phyloP scores from a whole-genome alignment of 2,797 vertebrate genomes.

The Lepilemur ruficaudatus region DNA sequence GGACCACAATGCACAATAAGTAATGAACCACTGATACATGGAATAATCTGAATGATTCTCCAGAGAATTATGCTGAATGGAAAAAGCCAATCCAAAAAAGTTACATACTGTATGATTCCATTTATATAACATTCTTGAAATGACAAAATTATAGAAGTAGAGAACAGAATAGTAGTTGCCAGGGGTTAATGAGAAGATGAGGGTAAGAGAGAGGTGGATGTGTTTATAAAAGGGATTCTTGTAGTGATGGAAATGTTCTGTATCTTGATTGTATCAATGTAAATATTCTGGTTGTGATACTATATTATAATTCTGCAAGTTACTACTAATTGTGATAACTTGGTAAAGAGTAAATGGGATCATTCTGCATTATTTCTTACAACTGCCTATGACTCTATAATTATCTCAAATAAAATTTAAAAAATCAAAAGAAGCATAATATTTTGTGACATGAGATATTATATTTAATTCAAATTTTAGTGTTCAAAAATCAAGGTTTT shows the following conservation, averaged over 20 bases:
- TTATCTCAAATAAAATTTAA: conserved; percentile 4
- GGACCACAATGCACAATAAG: background rate
- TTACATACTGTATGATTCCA: background rate
- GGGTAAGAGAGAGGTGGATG: background rate
- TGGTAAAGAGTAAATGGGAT: background rate
- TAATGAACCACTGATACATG: background rate
- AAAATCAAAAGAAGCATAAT: background rate
- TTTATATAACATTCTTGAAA: background rate
- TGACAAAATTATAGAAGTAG: background rate
- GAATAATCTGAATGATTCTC: background rate
- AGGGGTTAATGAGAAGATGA: background rate
- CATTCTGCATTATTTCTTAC: background rate
- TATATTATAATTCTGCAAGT: background rate
- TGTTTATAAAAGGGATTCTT: background rate
- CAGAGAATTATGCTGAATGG: background rate
- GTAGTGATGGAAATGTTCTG: background rate
- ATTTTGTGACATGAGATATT: background rate
- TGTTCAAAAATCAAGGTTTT: background rate
- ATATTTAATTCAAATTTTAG: background rate
- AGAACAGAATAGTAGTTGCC: background rate
- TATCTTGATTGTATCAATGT: background rate
- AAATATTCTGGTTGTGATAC: background rate
- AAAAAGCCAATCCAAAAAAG: background rate
- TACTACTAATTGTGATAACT: background rate
- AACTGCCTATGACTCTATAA: background rate